Conservation (phyloP, 2,888 invertebrate genomes). For the Cabera pusaria region DNA sequence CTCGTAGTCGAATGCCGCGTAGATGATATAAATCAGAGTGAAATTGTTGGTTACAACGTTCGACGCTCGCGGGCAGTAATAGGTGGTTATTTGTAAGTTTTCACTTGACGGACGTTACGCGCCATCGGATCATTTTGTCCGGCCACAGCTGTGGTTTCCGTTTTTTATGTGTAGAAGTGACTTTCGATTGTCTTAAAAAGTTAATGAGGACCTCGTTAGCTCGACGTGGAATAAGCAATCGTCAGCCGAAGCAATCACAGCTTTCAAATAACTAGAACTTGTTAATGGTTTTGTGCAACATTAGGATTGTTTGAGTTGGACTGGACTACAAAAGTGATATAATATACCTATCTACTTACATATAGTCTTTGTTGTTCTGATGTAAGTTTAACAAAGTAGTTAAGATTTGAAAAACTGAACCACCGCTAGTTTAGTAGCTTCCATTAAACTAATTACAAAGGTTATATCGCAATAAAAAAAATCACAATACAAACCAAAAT, state of each 20-base stretch:
- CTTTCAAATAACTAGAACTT: slow-evolving; percentile 12
- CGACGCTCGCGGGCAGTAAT: slow-evolving; percentile 73
- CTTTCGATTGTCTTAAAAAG: slow-evolving; percentile 33
- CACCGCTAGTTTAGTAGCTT: no score
- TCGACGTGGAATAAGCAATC: slow-evolving; percentile 12
- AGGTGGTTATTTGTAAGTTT: slow-evolving; percentile 74
- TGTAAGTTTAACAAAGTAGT: no score
- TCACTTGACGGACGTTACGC: slow-evolving; percentile 77
- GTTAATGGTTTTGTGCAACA: neutral
- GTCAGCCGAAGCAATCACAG: slow-evolving; percentile 7
- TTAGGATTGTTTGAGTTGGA: slow-evolving; percentile 1
- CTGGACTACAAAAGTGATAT: no score
- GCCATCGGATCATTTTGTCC: slow-evolving; percentile 49
- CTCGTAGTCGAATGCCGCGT: slow-evolving; percentile 58
- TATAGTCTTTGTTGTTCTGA: no score
- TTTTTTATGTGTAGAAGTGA: slow-evolving; percentile 30
- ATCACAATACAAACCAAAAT: neutral
- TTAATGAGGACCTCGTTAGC: slow-evolving; percentile 32
- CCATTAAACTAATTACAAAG: no score
- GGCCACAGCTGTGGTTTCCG: slow-evolving; percentile 31
- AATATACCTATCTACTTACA: no score
- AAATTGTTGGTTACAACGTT: slow-evolving; percentile 67
- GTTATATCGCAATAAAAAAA: no score
- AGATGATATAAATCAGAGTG: slow-evolving; percentile 80
- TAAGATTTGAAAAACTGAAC: no score